phyloP scores from a whole-genome alignment of 2,113 vertebrate species.

The Nycticebus coucang region DNA sequence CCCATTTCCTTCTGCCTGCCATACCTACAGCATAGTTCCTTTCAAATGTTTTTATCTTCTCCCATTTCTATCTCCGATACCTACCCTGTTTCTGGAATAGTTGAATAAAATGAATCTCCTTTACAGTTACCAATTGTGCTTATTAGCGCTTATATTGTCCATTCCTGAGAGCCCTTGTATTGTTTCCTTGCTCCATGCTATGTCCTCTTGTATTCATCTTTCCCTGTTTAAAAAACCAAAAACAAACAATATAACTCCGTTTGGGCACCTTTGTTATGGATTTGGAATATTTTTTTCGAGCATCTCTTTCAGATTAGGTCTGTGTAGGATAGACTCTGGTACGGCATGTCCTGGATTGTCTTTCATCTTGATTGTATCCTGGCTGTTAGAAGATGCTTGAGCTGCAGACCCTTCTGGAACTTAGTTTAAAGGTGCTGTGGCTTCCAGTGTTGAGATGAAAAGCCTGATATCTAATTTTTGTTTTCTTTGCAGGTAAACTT shows the following conservation, averaged over 20 bases:
- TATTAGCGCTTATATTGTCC: neutral
- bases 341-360: neutral
- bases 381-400: neutral
- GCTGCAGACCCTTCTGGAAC: neutral
- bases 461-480: neutral
- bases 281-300: neutral
- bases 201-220: neutral
- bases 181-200: neutral
- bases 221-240: neutral
- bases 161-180: neutral
- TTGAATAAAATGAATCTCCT: constrained; percentile 2
- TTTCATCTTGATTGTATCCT: neutral
- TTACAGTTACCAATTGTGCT: neutral
- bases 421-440: neutral
- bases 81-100: neutral
- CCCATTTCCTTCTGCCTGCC: neutral
- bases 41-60: neutral
- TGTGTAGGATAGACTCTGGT: neutral
- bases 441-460: neutral
- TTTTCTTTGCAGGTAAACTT: neutral
- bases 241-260: neutral
- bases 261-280: neutral
- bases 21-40: neutral
- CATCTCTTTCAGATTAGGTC: neutral
- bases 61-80: neutral